Percentiles rank a stretch among this genome's conserved stretches.
Evolutionary conservation across 2,113 vertebrate species (phyloP).

Genomic region (Calyptomena viridis): DNA sequence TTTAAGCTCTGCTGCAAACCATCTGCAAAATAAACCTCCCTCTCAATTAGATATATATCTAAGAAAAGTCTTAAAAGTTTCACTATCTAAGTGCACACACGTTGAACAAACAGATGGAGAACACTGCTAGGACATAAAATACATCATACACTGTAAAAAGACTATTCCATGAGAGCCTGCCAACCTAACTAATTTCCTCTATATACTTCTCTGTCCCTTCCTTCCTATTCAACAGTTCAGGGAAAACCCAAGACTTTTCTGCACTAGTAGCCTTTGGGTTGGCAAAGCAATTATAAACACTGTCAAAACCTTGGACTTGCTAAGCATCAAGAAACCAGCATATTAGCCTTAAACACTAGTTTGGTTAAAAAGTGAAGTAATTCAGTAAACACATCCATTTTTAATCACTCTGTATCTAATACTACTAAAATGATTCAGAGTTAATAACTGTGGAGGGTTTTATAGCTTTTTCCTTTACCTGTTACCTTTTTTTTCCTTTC

Average conservation of each 20-base stretch:
- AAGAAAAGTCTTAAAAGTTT: neutral
- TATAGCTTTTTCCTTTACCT: neutral
- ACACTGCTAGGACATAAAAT: neutral
- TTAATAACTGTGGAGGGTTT: neutral
- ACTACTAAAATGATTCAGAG: neutral
- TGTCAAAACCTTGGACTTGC: neutral
- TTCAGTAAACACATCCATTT: neutral
- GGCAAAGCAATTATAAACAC: neutral
- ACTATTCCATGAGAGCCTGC: neutral
- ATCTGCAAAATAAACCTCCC: neutral
- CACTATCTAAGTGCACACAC: neutral
- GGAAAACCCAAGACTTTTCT: neutral
- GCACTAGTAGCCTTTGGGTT: neutral
- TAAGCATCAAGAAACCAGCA: neutral
- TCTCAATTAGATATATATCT: neutral
- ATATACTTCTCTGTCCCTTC: neutral
- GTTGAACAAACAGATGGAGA: slow-evolving; percentile 13
- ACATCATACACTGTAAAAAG: neutral
- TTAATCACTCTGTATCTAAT: neutral
- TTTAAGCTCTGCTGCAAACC: neutral
- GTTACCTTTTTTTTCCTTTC: neutral
- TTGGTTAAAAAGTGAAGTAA: neutral
- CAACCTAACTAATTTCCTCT: neutral
- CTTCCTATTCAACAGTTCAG: neutral
- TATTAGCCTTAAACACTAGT: neutral